Evolutionary conservation across 2,797 vertebrate genomes (phyloP).

Genomic region (Pipistrellus nathusii): DNA sequence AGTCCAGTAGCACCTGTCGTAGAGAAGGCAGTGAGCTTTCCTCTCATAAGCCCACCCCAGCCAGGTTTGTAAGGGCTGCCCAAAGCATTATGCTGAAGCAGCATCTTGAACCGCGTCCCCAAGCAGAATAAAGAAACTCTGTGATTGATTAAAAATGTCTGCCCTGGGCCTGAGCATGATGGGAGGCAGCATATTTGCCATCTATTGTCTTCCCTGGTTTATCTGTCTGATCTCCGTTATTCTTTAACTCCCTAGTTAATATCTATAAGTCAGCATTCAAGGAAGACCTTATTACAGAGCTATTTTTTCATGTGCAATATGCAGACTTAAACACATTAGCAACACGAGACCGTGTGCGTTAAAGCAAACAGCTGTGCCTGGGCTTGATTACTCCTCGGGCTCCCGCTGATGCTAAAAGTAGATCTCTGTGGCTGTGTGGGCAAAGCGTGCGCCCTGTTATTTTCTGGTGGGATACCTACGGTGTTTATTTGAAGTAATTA

Average conservation of each 20-base stretch:
- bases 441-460: not conserved
- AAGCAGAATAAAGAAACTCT: constrained; percentile 16
- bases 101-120: not conserved
- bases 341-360: not conserved
- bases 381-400: not conserved
- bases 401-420: not conserved
- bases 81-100: not conserved
- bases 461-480: not conserved
- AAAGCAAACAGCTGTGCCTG: not conserved
- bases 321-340: not conserved
- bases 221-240: not conserved
- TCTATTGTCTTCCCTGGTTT: constrained; percentile 27
- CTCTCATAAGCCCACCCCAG: constrained; percentile 16
- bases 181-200: constrained; percentile 38
- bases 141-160: constrained; percentile 62
- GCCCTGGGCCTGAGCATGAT: not conserved
- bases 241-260: constrained; percentile 5
- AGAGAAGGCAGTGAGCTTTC: constrained; percentile 27
- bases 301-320: not conserved
- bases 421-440: not conserved
- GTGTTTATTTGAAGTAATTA: not conserved
- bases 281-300: not conserved
- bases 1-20: not conserved
- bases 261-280: not conserved
- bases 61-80: not conserved